phyloP scores from a whole-genome alignment of 1,140 invertebrate genomes.

The Dryas iulia region DNA sequence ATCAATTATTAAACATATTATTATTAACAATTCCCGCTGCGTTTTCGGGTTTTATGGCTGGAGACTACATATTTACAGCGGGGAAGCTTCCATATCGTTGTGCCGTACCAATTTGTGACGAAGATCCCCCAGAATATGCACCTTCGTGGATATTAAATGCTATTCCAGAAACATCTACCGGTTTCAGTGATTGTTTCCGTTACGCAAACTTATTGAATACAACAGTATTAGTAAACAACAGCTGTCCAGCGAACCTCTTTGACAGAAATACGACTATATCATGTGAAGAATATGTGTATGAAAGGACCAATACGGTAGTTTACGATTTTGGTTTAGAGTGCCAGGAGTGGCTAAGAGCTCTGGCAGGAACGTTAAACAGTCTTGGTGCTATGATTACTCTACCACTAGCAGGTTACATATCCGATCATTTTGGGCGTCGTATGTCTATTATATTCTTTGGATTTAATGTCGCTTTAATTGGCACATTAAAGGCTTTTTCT shows the following conservation, averaged over 20 bases:
- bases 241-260: conserved; percentile 52
- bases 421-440: conserved; percentile 61
- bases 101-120: conserved; percentile 60
- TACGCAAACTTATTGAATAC: conserved; percentile 44
- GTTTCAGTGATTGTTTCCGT: conserved; percentile 58
- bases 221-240: conserved; percentile 28
- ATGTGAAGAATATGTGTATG: conserved; percentile 60
- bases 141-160: conserved; percentile 63
- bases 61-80: conserved; percentile 66
- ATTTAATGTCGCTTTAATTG: conserved; percentile 58
- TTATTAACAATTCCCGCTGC: conserved; percentile 49
- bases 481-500: conserved; percentile 59
- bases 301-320: conserved; percentile 59
- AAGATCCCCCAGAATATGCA: conserved; percentile 43
- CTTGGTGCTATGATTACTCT: conserved; percentile 61
- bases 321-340: conserved; percentile 69
- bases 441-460: conserved; percentile 61
- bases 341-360: conserved; percentile 62
- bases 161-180: conserved; percentile 48
- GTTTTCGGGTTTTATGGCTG: conserved; percentile 59
- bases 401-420: conserved; percentile 59
- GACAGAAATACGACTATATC: conserved; percentile 49
- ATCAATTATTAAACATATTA: conserved; percentile 57
- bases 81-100: conserved; percentile 58
- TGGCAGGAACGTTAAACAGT: conserved; percentile 65